Base-by-base conservation (phyloP, 2,113 vertebrate species). In the Apistogramma diplotaenia region DNA sequence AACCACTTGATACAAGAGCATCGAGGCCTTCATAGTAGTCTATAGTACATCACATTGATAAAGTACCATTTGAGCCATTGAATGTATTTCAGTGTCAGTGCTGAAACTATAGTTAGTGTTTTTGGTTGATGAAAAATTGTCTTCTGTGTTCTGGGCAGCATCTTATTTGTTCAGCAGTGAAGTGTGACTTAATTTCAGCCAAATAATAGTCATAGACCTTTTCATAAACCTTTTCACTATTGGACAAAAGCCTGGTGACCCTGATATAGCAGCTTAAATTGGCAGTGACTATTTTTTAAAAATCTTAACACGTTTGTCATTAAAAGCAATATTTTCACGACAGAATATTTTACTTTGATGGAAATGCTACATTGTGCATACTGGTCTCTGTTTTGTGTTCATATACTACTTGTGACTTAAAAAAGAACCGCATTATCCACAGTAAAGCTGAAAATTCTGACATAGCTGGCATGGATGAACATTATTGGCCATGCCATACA, bases 401-500 rank as follows among this genome's bases (percentile, higher is more conserved):
- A 51, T 15, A 79, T 55, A 55, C 51, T 70, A 71, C 67, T 85
- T 60, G 73, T 85, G 61, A 84, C 25, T 86, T 85, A n/a, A 75
- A 83, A 83, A 70, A 71, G 40, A 70, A 58, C 25, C 37, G 33
- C 29, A 73, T n/a, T 58, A 72, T 83, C 58, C 61, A 81, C 31
- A 83, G 59, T 67, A 79, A 76, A 83, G 71, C 33, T 83, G 76
- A 40, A 89, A 78, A 89, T 89, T 82, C 58, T 87, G 60, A 87
- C 83, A 89, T 84, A 90, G 87, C 80, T 94, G 92, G 89, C 91
- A 93, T 92, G 84, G 87, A 77, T 89, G 82, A 91, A 89, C 55
- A 82, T 91, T 92, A 93, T 95, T 94, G 92, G 91, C 92, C 88
- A 85, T 89, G 85, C 94, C 88, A 87, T 87, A 84, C 90, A 91